These are phyloP conservation scores for Leptopterna dolabrata DNA, from an alignment of 2,888 invertebrate species.

Conservation along the genomic window DNA sequence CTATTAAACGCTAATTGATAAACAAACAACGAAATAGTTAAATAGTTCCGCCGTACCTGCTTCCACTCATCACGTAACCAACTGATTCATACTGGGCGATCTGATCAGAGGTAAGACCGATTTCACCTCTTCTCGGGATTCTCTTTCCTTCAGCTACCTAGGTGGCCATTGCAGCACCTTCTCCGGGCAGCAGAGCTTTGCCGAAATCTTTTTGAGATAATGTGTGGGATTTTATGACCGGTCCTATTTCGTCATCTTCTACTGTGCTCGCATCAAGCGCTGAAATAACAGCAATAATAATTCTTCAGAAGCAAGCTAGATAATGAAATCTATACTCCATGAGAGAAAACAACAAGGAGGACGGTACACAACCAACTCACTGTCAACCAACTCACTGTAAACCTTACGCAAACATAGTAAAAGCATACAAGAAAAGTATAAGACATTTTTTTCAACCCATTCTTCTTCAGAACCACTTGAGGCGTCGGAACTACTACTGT, in stretches of 20 bases:
- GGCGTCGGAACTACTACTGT: slow-evolving; percentile 65
- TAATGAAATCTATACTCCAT: too few relatives aligned
- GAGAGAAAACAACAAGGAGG: neutral
- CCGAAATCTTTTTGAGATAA: slow-evolving; percentile 86
- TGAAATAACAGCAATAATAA: neutral
- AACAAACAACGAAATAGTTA: too few relatives aligned
- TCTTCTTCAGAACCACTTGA: slow-evolving; percentile 69
- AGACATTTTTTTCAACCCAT: slow-evolving; percentile 77
- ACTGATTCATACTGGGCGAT: slow-evolving; percentile 91
- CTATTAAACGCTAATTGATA: too few relatives aligned
- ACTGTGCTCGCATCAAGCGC: slow-evolving; percentile 63
- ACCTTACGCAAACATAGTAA: neutral
- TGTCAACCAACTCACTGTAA: too few relatives aligned
- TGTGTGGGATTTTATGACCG: slow-evolving; percentile 77
- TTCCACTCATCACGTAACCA: slow-evolving; percentile 98
- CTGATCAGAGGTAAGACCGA: slow-evolving; percentile 95
- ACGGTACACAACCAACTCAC: too few relatives aligned
- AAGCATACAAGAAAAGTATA: too few relatives aligned
- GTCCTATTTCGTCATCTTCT: slow-evolving; percentile 74
- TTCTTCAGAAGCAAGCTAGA: too few relatives aligned
- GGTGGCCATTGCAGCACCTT: slow-evolving; percentile 99
- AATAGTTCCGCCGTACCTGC: slow-evolving; percentile 71
- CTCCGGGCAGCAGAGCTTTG: slow-evolving; percentile 93
- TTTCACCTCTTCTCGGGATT: slow-evolving; percentile 98
- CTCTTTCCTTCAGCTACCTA: slow-evolving; percentile 98